These are phyloP conservation scores for Solenopsis fugax DNA, from an alignment of 1,140 invertebrate species.

Conservation along the genomic window DNA sequence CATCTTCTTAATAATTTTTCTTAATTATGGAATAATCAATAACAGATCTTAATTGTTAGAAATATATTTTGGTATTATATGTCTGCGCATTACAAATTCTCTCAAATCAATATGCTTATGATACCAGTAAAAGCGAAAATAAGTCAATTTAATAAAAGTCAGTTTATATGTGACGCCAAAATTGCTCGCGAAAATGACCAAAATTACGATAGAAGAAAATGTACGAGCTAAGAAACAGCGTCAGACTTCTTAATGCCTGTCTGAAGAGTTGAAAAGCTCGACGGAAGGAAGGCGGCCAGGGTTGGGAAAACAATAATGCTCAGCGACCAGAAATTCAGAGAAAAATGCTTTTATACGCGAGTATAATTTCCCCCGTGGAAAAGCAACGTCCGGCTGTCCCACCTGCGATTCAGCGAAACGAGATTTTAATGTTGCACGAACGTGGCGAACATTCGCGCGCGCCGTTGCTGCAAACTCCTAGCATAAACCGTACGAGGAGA, in stretches of 20 bases:
- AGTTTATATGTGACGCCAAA: not conserved
- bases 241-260: constrained; percentile 46
- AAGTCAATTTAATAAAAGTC: not conserved
- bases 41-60: not conserved
- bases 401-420: constrained; percentile 61
- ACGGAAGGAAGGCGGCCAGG: constrained; percentile 26
- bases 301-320: constrained; percentile 72
- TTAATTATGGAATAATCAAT: not conserved
- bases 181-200: constrained; percentile 15
- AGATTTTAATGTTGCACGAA: constrained; percentile 71
- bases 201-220: constrained; percentile 21
- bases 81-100: not conserved
- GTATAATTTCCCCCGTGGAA: constrained; percentile 57
- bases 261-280: constrained; percentile 35
- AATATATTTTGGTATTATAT: not conserved
- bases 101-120: not conserved
- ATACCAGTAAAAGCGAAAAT: not conserved
- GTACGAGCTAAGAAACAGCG: constrained; percentile 6
- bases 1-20: not conserved
- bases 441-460: constrained; percentile 60
- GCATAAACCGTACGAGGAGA: constrained; percentile 57
- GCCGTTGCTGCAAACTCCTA: constrained; percentile 3
- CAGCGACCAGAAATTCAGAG: constrained; percentile 64
- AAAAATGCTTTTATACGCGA: constrained; percentile 60
- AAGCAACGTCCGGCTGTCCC: constrained; percentile 42